Base-by-base conservation (phyloP, 2,797 vertebrate genomes). In the Rachycentron canadum region DNA sequence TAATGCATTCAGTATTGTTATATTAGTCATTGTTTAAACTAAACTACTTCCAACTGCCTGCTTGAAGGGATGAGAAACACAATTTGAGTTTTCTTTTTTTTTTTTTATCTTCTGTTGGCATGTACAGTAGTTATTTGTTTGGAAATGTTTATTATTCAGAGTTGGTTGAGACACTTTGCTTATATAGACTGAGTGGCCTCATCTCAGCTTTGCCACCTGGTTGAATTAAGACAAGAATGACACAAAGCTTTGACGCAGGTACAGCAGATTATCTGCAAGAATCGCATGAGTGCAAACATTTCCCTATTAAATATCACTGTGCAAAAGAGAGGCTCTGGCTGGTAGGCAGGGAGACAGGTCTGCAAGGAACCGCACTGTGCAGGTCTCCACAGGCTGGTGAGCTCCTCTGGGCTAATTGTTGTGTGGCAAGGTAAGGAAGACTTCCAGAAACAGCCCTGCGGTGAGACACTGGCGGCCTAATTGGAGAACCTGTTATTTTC, bases 401-500 rank as follows among this genome's bases (percentile, higher is more conserved):
- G 81, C 85, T 78, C 86, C 87, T 91, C 50, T 1, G 7, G 90
- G 88, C 87, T 94, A 94, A 95, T 90, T 92, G 92, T 92, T 94
- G 93, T 92, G 77, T 73, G 70, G 80, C 53, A 66, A 86, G 78
- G 85, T 79, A 76, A 91, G 76, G 59, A 71, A 43, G 73, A 85
- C 84, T 90, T 90, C 81, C 84, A 84, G 84, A 90, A 93, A 85
- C 74, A 89, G 67, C 82, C 88, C 86, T 59, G 78, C 71, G 62
- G 89, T 90, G 70, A 88, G 84, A 91, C 85, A 89, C 85, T 88
- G 81, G 67, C 76, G 69, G 82, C 80, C 92, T 91, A 92, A 93
- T 91, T 91, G 86, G 84, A 86, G 60, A 94, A 90, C 81, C 92
- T 92, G 89, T 94, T 84, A 87, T 94, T 95, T 94, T 92, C 92